phyloP scores from a whole-genome alignment of 2,797 vertebrate species.

The Hozukius guyotensis region DNA sequence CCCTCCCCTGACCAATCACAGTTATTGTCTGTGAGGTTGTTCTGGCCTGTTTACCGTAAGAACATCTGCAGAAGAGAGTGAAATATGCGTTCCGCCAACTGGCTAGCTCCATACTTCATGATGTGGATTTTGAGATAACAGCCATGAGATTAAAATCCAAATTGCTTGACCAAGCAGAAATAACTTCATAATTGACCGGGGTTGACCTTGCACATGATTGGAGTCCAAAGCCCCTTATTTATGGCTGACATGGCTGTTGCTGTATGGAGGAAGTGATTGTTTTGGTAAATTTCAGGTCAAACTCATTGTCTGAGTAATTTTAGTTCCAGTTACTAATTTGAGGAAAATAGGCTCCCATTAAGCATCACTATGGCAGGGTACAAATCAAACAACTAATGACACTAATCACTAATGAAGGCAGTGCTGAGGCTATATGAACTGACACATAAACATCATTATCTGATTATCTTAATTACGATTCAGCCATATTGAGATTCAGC shows the following conservation, averaged over 20 bases:
- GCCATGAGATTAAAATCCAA: constrained; percentile 73
- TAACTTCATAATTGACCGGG: constrained; percentile 65
- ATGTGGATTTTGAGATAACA: constrained; percentile 68
- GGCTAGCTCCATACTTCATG: constrained; percentile 39
- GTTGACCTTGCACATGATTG: constrained; percentile 48
- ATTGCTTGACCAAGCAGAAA: constrained; percentile 70
- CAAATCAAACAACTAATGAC: not conserved
- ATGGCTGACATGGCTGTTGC: constrained; percentile 12
- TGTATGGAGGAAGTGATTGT: constrained; percentile 9
- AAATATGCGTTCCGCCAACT: constrained; percentile 21
- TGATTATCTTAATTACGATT: not conserved
- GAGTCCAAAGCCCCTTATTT: constrained; percentile 33
- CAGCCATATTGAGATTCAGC: not conserved
- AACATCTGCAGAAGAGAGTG: constrained; percentile 3
- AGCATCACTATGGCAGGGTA: not conserved
- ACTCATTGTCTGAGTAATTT: not conserved
- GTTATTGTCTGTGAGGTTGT: constrained; percentile 16
- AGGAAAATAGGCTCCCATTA: not conserved
- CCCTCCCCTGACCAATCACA: not conserved
- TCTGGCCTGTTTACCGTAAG: not conserved
- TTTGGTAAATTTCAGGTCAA: not conserved
- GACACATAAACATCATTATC: not conserved
- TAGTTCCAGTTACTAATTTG: not conserved
- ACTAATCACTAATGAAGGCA: not conserved
- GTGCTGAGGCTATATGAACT: not conserved